A percentile compares a stretch with the other conserved stretches of the same genome.
Conservation (phyloP, 2,888 invertebrate genomes). For the Netelia melanura region DNA sequence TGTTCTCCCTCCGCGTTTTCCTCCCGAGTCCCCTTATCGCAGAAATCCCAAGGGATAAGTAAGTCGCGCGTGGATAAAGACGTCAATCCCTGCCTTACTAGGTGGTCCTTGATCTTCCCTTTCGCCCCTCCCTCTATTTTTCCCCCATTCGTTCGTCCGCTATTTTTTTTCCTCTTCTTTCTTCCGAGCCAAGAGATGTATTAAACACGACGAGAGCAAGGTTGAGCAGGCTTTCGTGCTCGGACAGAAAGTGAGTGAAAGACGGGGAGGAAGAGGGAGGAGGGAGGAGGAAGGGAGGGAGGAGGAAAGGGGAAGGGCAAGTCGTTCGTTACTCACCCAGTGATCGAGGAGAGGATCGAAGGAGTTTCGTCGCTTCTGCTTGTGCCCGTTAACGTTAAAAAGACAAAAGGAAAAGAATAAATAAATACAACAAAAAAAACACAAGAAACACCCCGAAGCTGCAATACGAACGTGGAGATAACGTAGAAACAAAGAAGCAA, state of each 20-base stretch:
- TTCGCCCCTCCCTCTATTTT: constrained; percentile 5
- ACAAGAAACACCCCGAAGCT: background rate
- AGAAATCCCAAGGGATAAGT: constrained; percentile 59
- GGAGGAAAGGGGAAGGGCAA: constrained; percentile 9
- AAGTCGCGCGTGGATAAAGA: constrained; percentile 69
- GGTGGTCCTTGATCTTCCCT: constrained; percentile 63
- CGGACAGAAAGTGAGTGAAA: constrained; percentile 1
- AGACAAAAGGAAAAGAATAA: background rate
- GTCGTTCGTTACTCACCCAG: constrained; percentile 40
- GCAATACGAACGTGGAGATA: constrained; percentile 1
- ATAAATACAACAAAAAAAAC: background rate
- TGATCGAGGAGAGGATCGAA: constrained; percentile 52
- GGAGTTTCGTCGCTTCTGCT: constrained; percentile 64
- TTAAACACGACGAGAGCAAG: constrained; percentile 41
- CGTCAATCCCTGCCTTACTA: constrained; percentile 69
- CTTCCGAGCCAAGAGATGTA: constrained; percentile 52
- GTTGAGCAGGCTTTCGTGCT: constrained; percentile 54
- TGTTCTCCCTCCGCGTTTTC: background rate
- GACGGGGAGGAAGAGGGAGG: background rate
- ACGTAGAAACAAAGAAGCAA: constrained; percentile 40
- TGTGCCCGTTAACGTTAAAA: constrained; percentile 46
- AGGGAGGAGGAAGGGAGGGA: constrained; percentile 16
- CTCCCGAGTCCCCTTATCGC: constrained; percentile 40
- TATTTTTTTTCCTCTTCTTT: constrained; percentile 21
- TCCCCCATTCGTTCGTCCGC: constrained; percentile 14